Evolutionary conservation across 2,113 vertebrate species (phyloP).

Genomic region (Verasper variegatus): DNA sequence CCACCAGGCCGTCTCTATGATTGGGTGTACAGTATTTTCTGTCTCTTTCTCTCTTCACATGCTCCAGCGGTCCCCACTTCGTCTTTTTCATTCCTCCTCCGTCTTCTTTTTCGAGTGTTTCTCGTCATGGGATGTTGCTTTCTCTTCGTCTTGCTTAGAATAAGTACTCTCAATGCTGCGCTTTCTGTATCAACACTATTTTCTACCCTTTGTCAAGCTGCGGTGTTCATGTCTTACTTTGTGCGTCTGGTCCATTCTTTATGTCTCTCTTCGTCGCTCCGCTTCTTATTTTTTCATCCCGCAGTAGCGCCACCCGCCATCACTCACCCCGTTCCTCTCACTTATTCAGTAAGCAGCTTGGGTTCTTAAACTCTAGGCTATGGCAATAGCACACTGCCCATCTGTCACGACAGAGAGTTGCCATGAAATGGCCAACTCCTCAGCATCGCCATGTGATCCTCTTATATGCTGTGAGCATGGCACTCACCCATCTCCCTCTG

Average conservation of each 20-base stretch:
- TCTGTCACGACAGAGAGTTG: conserved; percentile 73
- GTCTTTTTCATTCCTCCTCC: conserved; percentile 37
- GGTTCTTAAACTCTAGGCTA: conserved; percentile 72
- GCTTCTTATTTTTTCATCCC: conserved; percentile 31
- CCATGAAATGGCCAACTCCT: conserved; percentile 76
- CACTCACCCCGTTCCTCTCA: conserved; percentile 42
- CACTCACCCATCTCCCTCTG: conserved; percentile 61
- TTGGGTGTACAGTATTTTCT: conserved; percentile 28
- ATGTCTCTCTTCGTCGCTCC: conserved; percentile 26
- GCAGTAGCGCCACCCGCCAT: conserved; percentile 45
- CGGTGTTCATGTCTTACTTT: conserved; percentile 41
- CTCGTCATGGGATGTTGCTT: conserved; percentile 20
- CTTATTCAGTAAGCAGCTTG: conserved; percentile 73
- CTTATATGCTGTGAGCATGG: conserved; percentile 72
- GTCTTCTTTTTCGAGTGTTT: conserved; percentile 8
- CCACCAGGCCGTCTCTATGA: conserved; percentile 45
- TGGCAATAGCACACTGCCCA: conserved; percentile 73
- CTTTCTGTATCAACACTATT: conserved; percentile 23
- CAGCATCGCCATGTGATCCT: conserved; percentile 71
- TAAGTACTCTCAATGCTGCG: conserved; percentile 27
- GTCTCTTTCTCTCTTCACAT: conserved; percentile 12
- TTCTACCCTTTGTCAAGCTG: conserved; percentile 33
- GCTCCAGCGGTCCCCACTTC: conserved; percentile 31
- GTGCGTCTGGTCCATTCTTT: conserved; percentile 15
- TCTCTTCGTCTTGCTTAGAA: conserved; percentile 31